phyloP scores from a whole-genome alignment of 2,888 invertebrate species.

The Drosophila affinis region DNA sequence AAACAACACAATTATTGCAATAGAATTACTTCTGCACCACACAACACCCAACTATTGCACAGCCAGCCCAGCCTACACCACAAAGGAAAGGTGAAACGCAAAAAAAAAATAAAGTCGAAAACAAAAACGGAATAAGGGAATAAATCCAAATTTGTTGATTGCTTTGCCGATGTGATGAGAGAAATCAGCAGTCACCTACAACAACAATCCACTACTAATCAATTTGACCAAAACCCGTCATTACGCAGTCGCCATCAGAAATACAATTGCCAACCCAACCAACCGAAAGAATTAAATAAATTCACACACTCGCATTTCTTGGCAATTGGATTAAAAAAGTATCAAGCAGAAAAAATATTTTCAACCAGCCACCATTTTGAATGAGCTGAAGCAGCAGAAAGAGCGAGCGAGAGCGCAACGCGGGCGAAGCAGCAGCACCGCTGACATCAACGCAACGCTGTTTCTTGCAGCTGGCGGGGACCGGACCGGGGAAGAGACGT shows the following conservation, averaged over 20 bases:
- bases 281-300: slow-evolving; percentile 54
- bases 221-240: slow-evolving; percentile 56
- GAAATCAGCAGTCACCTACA: slow-evolving; percentile 46
- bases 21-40: slow-evolving; percentile 26
- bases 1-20: slow-evolving; percentile 30
- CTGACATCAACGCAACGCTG: slow-evolving; percentile 57
- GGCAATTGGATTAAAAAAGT: slow-evolving; percentile 55
- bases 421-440: slow-evolving; percentile 42
- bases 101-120: slow-evolving; percentile 25
- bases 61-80: slow-evolving; percentile 42
- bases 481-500: slow-evolving; percentile 37
- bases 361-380: slow-evolving; percentile 76
- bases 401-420: slow-evolving; percentile 58
- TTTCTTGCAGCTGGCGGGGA: slow-evolving; percentile 68
- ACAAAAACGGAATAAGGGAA: slow-evolving; percentile 36
- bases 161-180: slow-evolving; percentile 68
- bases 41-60: slow-evolving; percentile 26
- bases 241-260: slow-evolving; percentile 38
- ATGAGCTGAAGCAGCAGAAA: slow-evolving; percentile 64
- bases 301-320: slow-evolving; percentile 60
- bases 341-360: slow-evolving; percentile 51
- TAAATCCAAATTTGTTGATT: slow-evolving; percentile 44
- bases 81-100: slow-evolving; percentile 63
- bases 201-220: slow-evolving; percentile 48
- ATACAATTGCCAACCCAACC: slow-evolving; percentile 11